Conservation (phyloP, 1,140 invertebrate species). For the Drosophila kurseongensis region DNA sequence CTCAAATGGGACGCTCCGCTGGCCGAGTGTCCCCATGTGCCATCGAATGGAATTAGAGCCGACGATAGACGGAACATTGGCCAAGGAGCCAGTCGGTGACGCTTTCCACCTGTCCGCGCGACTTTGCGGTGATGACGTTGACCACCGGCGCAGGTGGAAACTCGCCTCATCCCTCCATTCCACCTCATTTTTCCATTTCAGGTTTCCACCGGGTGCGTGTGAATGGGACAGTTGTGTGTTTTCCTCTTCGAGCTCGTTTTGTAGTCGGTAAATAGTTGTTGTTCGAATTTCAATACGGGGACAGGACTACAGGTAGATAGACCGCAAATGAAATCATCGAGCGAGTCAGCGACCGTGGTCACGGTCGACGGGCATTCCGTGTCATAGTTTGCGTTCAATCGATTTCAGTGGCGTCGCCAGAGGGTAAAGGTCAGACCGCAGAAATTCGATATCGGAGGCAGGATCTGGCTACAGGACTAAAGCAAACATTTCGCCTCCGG, state of each 20-base stretch:
- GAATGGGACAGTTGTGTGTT: slow-evolving; percentile 61
- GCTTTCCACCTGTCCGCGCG: slow-evolving; percentile 66
- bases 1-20: slow-evolving; percentile 59
- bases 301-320: slow-evolving; percentile 54
- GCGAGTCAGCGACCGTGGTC: slow-evolving; percentile 56
- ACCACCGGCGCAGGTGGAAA: slow-evolving; percentile 72
- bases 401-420: slow-evolving; percentile 52
- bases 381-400: slow-evolving; percentile 59
- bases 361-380: slow-evolving; percentile 65
- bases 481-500: slow-evolving; percentile 41
- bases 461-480: slow-evolving; percentile 31
- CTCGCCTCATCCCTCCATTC: neutral
- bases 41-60: slow-evolving; percentile 22
- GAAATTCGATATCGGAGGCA: slow-evolving; percentile 51
- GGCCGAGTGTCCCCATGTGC: slow-evolving; percentile 4
- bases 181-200: neutral
- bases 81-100: slow-evolving; percentile 15
- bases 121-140: slow-evolving; percentile 61
- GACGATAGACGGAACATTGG: slow-evolving; percentile 33
- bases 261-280: slow-evolving; percentile 39
- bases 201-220: slow-evolving; percentile 54
- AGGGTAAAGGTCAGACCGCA: slow-evolving; percentile 25
- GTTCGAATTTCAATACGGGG: slow-evolving; percentile 44
- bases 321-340: slow-evolving; percentile 78
- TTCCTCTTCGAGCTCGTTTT: slow-evolving; percentile 42